Percentiles rank a stretch among this genome's conserved stretches.
phyloP scores from a whole-genome alignment of 2,113 vertebrate species.

The Kobus ellipsiprymnus region DNA sequence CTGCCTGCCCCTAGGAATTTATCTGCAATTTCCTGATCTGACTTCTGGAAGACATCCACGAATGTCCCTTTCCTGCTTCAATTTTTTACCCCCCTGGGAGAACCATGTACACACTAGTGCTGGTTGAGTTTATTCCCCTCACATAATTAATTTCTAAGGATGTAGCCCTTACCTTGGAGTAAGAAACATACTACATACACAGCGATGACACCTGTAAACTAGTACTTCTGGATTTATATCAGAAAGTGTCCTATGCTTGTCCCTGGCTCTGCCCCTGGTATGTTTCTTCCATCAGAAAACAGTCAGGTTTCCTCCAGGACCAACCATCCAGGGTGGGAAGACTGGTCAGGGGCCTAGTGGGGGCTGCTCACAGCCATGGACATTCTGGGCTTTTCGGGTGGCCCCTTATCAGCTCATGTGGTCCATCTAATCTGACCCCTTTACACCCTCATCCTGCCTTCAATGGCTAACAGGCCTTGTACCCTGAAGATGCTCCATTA shows the following conservation, averaged over 20 bases:
- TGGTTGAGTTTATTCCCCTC: background rate
- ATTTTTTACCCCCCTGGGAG: background rate
- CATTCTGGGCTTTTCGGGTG: background rate
- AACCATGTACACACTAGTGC: background rate
- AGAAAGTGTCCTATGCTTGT: background rate
- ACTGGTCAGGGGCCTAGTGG: background rate
- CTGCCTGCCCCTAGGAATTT: background rate
- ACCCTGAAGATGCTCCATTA: background rate
- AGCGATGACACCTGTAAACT: background rate
- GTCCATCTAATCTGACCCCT: background rate
- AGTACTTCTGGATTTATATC: background rate
- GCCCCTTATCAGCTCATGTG: background rate
- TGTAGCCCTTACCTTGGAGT: background rate
- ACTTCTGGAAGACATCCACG: background rate
- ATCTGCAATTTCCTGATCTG: background rate
- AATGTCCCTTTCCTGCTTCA: background rate
- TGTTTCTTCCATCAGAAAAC: background rate
- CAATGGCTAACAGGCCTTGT: too few species aligned
- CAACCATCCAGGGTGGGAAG: background rate
- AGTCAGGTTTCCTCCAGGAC: background rate
- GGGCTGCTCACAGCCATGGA: background rate
- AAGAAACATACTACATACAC: background rate
- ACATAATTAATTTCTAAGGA: background rate
- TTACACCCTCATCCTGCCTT: background rate
- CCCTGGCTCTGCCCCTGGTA: background rate